phyloP scores from a whole-genome alignment of 2,797 vertebrate species.

The Sciurus vulgaris region DNA sequence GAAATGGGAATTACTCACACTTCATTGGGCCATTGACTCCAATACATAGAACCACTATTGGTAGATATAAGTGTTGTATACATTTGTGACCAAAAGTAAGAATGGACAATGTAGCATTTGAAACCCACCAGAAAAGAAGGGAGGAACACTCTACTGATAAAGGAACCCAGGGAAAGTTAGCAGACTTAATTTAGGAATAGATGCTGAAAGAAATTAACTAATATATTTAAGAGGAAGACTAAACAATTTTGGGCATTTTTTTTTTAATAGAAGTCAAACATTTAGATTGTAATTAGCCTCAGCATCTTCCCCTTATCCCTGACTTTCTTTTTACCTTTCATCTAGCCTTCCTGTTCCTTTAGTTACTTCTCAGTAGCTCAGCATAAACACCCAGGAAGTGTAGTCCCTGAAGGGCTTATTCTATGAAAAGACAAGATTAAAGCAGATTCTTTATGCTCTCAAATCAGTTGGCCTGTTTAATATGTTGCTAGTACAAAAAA shows the following conservation, averaged over 20 bases:
- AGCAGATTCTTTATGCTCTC: constrained; percentile 57
- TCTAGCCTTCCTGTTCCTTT: background rate
- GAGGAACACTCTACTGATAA: background rate
- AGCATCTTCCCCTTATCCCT: background rate
- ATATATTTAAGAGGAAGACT: constrained; percentile 20
- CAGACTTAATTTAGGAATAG: background rate
- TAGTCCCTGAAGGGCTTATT: constrained; percentile 55
- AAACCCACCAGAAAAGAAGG: background rate
- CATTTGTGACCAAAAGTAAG: constrained; percentile 14
- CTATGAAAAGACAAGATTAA: constrained; percentile 66
- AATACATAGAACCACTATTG: background rate
- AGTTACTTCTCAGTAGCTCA: background rate
- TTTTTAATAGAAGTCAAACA: background rate
- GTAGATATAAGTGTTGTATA: background rate
- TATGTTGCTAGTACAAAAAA: constrained; percentile 55
- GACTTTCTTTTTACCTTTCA: background rate
- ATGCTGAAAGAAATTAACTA: constrained; percentile 27
- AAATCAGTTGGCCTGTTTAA: constrained; percentile 63
- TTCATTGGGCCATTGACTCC: constrained; percentile 47
- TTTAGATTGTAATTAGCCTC: background rate
- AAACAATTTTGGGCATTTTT: background rate
- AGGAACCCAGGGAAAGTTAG: background rate
- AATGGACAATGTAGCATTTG: constrained; percentile 29
- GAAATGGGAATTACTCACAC: constrained; percentile 37
- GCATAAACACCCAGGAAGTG: background rate